Percentiles rank a stretch among this genome's conserved stretches.
These are phyloP conservation scores for Chondrosia reniformis DNA, from an alignment of 37 sponge, comb jelly and placozoan genomes.

Conservation along the genomic window DNA sequence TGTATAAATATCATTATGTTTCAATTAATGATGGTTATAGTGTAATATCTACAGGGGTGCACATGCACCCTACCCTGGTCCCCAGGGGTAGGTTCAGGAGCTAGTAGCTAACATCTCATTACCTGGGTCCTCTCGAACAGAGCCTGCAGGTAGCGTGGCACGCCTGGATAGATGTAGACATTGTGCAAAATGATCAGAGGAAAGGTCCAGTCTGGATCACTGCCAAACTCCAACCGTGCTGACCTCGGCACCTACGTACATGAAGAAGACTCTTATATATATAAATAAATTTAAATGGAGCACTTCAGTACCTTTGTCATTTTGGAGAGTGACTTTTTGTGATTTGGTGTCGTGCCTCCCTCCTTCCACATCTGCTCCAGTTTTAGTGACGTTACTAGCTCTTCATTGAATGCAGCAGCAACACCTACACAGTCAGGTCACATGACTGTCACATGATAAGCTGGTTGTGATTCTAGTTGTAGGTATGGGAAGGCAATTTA, in stretches of 20 bases:
- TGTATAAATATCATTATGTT: no score
- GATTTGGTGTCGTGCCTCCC: not conserved
- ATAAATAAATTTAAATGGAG: not conserved
- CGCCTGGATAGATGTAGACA: slow-evolving; percentile 78
- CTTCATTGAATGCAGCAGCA: slow-evolving; percentile 65
- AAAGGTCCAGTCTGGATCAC: slow-evolving; percentile 9
- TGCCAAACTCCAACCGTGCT: slow-evolving; percentile 32
- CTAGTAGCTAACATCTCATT: not conserved
- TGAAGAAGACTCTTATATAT: not conserved
- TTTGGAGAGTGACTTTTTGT: slow-evolving; percentile 32
- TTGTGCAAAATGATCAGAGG: slow-evolving; percentile 61
- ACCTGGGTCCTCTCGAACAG: slow-evolving; percentile 48
- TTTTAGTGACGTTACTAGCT: slow-evolving; percentile 24
- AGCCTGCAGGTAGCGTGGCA: slow-evolving; percentile 46
- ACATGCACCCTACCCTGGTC: no score
- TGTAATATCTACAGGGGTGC: no score
- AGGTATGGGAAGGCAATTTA: no score
- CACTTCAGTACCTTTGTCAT: slow-evolving; percentile 52
- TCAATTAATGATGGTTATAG: no score
- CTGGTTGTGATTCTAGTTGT: no score
- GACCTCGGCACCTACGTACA: slow-evolving; percentile 44
- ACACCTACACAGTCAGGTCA: slow-evolving; percentile 38
- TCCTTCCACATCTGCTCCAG: slow-evolving; percentile 25
- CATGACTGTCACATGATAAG: no score
- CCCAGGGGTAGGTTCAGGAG: not conserved